These are phyloP conservation scores for Enteromius mattozi DNA, from an alignment of 2,797 vertebrate genomes.

Conservation along the genomic window DNA sequence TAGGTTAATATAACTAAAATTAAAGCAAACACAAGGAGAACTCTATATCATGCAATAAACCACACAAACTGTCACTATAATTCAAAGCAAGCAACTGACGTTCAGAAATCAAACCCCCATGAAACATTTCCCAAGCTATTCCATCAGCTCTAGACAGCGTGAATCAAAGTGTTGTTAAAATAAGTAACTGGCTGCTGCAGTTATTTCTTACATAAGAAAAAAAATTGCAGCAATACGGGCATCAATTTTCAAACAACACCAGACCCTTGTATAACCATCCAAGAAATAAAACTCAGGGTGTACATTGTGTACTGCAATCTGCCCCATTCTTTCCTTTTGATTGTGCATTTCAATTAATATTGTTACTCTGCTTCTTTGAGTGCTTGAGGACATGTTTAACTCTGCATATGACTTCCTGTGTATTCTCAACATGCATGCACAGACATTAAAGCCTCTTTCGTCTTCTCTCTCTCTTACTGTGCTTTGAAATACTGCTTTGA, in stretches of 20 bases:
- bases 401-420: neutral
- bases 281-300: neutral
- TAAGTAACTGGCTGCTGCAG: slow-evolving; percentile 1
- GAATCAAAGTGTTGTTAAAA: slow-evolving; percentile 14
- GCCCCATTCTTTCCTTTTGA: neutral
- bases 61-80: neutral
- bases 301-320: neutral
- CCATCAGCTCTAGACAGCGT: slow-evolving; percentile 5
- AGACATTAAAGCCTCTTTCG: neutral
- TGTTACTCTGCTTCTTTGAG: neutral
- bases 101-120: neutral
- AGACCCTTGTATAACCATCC: neutral
- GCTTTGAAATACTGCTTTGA: neutral
- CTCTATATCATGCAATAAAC: neutral
- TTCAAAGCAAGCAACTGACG: neutral
- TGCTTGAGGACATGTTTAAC: neutral
- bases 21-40: neutral
- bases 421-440: slow-evolving; percentile 5
- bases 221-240: neutral
- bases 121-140: slow-evolving; percentile 4
- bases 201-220: slow-evolving; percentile 11
- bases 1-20: neutral
- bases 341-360: neutral
- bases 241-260: slow-evolving; percentile 4
- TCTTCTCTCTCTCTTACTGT: neutral